phyloP scores from a whole-genome alignment of 35 echinoderm and acorn worm genomes.

The Hemicentrotus pulcherrimus region DNA sequence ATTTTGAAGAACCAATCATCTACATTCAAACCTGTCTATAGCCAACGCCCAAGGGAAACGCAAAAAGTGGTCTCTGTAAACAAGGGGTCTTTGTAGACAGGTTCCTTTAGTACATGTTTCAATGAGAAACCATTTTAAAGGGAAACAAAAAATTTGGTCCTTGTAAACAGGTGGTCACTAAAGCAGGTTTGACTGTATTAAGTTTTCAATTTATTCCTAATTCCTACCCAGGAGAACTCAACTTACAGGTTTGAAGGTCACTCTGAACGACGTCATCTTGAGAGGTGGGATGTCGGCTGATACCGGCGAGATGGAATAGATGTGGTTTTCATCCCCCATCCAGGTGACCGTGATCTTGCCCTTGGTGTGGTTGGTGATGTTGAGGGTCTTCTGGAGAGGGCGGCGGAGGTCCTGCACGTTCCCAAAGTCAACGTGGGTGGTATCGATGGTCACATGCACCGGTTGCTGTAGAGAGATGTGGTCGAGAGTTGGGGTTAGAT shows the following conservation, averaged over 20 bases:
- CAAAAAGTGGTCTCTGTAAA: too few relatives aligned
- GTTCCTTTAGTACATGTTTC: too few relatives aligned
- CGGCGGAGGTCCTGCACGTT: conserved; percentile 64
- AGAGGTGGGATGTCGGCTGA: conserved; percentile 91
- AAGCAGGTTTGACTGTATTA: too few relatives aligned
- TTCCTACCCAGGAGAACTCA: background rate
- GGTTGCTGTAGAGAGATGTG: conserved; percentile 48
- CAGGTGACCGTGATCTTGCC: conserved; percentile 91
- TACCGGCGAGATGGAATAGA: conserved; percentile 71
- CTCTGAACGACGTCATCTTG: conserved; percentile 94
- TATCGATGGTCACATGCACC: conserved; percentile 84
- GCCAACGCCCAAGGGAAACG: too few relatives aligned
- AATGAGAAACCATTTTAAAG: too few relatives aligned
- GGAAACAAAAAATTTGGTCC: too few relatives aligned
- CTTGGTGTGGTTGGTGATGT: conserved; percentile 97
- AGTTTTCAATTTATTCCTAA: background rate
- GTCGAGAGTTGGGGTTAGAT: background rate
- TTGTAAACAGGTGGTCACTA: too few relatives aligned
- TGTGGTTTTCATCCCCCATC: conserved; percentile 81
- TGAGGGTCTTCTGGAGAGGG: conserved; percentile 79
- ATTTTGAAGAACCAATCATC: background rate
- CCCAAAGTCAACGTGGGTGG: conserved; percentile 85
- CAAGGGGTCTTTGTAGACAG: too few relatives aligned
- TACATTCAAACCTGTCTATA: too few relatives aligned
- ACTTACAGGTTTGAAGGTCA: conserved; percentile 95